phyloP scores from a whole-genome alignment of 2,113 vertebrate species.

The Arvicanthis niloticus region DNA sequence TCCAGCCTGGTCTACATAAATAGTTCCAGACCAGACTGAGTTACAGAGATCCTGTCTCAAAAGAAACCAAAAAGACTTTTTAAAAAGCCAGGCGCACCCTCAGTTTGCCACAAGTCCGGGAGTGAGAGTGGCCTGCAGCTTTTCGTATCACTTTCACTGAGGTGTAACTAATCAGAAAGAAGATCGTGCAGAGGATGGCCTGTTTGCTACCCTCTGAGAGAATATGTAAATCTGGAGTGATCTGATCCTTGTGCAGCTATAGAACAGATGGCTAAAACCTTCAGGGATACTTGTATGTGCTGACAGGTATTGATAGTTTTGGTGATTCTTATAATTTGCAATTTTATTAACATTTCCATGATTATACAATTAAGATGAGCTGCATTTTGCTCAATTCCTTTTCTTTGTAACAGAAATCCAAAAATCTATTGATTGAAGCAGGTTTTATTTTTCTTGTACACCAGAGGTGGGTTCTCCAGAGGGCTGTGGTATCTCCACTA shows the following conservation, averaged over 20 bases:
- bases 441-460: not conserved
- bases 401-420: not conserved
- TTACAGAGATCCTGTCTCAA: not conserved
- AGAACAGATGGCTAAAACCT: not conserved
- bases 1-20: not conserved
- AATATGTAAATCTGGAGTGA: not conserved
- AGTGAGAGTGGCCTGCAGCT: not conserved
- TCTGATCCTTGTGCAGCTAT: not conserved
- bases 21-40: not conserved
- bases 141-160: not conserved
- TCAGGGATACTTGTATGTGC: not conserved
- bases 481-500: not conserved
- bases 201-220: not conserved
- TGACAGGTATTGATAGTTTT: not conserved
- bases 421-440: not conserved
- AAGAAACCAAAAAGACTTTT: not conserved
- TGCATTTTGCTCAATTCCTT: not conserved
- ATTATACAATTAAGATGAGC: not conserved
- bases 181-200: not conserved
- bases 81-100: not conserved
- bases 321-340: not conserved
- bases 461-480: not conserved
- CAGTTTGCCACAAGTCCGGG: not conserved
- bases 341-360: not conserved
- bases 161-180: not conserved